A percentile compares a stretch with the other conserved stretches of the same genome.
Evolutionary conservation across 2,113 vertebrate species (phyloP).

Genomic region (Dasypus novemcinctus): DNA sequence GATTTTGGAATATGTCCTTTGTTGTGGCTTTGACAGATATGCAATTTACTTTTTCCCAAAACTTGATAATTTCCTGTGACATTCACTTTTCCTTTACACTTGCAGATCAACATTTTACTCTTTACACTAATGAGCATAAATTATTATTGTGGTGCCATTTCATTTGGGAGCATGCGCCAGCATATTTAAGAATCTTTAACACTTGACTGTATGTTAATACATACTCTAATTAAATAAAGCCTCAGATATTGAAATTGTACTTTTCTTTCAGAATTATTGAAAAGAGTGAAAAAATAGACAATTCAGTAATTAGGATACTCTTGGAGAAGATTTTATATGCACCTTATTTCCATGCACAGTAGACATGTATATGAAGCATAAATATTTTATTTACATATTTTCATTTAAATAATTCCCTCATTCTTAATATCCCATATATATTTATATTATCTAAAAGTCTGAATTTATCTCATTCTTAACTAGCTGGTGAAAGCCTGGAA

Average conservation of each 20-base stretch:
- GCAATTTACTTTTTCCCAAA: neutral
- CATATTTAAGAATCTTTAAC: slow-evolving; percentile 20
- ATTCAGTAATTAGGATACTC: slow-evolving; percentile 51
- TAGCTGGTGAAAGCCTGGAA: neutral
- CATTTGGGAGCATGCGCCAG: neutral
- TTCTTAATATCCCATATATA: slow-evolving; percentile 12
- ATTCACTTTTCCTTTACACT: neutral
- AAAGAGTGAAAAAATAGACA: slow-evolving; percentile 1
- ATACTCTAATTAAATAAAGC: neutral
- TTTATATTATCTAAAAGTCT: slow-evolving; percentile 19
- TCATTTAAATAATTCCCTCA: neutral
- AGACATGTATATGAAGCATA: slow-evolving; percentile 22
- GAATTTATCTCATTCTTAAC: neutral
- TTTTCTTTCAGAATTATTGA: neutral
- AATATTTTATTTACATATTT: slow-evolving; percentile 40
- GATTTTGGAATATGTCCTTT: neutral
- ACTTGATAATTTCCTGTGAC: neutral
- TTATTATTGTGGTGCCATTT: neutral
- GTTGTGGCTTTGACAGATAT: neutral
- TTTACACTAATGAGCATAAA: neutral
- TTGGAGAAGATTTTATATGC: slow-evolving; percentile 36
- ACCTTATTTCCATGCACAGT: slow-evolving; percentile 13
- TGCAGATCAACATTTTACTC: neutral
- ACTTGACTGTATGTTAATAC: neutral
- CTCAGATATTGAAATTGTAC: neutral